phyloP scores from a whole-genome alignment of 2,797 vertebrate genomes.

The Malacoctenus gilli region DNA sequence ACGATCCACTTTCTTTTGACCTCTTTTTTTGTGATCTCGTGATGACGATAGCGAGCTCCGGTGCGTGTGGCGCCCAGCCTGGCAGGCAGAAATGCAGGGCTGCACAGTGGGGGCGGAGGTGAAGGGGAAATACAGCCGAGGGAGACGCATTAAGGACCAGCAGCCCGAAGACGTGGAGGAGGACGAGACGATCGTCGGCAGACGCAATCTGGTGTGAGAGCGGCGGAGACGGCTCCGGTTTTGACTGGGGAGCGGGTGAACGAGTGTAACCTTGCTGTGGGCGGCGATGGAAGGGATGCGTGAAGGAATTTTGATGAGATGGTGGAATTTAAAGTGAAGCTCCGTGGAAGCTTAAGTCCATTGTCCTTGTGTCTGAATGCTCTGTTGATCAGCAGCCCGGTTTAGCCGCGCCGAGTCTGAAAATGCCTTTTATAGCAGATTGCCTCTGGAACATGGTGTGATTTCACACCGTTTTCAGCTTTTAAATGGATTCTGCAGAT shows the following conservation, averaged over 20 bases:
- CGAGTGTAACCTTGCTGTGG: constrained; percentile 49
- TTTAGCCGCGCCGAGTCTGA: too few species aligned
- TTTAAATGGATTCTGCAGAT: constrained; percentile 3
- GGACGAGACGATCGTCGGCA: constrained; percentile 3
- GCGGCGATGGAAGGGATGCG: constrained; percentile 18
- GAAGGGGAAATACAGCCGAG: constrained; percentile 22
- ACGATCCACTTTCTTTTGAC: not conserved
- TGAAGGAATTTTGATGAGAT: constrained; percentile 44
- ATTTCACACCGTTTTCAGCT: not conserved
- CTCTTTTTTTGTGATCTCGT: not conserved
- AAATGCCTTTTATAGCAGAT: constrained; percentile 25
- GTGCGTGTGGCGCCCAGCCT: constrained; percentile 15
- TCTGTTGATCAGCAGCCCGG: constrained; percentile 27
- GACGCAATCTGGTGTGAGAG: constrained; percentile 7
- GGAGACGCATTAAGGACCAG: constrained; percentile 21
- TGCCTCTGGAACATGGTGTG: not conserved
- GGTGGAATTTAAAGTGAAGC: constrained; percentile 47
- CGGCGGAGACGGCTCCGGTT: constrained; percentile 8
- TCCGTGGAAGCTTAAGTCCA: constrained; percentile 24
- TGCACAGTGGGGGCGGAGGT: constrained; percentile 24
- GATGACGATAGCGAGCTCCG: constrained; percentile 34
- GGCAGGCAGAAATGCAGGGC: constrained; percentile 24
- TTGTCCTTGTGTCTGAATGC: constrained; percentile 48
- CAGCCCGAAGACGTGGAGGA: constrained; percentile 11
- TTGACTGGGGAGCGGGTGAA: constrained; percentile 14